A percentile compares a stretch with the other conserved stretches of the same genome.
Evolutionary conservation across 2,113 vertebrate species (phyloP).

Genomic region (Sorex fumeus): DNA sequence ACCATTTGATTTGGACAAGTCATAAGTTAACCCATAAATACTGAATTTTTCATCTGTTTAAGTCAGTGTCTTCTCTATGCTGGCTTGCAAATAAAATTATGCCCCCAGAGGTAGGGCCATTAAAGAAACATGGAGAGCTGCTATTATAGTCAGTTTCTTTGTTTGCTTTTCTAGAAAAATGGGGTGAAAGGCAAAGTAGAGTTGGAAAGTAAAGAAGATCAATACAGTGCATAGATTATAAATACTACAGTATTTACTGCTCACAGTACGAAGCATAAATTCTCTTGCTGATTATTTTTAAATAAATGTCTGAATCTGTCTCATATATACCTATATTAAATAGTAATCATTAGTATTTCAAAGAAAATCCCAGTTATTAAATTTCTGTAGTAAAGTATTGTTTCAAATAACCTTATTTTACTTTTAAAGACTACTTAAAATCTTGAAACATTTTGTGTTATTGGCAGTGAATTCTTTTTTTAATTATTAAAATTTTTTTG

Average conservation of each 20-base stretch:
- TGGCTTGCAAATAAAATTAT: background rate
- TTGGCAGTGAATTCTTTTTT: conserved; percentile 7
- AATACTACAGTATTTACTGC: background rate
- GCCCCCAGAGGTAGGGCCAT: background rate
- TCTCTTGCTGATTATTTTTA: conserved; percentile 45
- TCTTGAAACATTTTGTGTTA: conserved; percentile 12
- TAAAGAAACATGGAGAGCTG: background rate
- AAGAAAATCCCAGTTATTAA: conserved; percentile 44
- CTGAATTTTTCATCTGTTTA: background rate
- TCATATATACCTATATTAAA: background rate
- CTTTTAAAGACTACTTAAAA: conserved; percentile 36
- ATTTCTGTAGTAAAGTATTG: conserved; percentile 18
- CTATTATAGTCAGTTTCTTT: background rate
- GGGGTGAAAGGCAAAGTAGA: background rate
- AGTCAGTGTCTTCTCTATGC: background rate
- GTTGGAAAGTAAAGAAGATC: background rate
- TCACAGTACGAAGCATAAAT: background rate
- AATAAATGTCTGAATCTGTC: background rate
- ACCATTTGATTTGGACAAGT: background rate
- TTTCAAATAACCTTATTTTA: conserved; percentile 31
- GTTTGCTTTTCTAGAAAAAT: background rate
- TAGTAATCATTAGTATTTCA: background rate
- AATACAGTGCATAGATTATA: background rate
- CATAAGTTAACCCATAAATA: background rate
- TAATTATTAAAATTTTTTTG: background rate